Base-by-base conservation (phyloP, 2,113 vertebrate genomes). In the Dicaeum eximium region DNA sequence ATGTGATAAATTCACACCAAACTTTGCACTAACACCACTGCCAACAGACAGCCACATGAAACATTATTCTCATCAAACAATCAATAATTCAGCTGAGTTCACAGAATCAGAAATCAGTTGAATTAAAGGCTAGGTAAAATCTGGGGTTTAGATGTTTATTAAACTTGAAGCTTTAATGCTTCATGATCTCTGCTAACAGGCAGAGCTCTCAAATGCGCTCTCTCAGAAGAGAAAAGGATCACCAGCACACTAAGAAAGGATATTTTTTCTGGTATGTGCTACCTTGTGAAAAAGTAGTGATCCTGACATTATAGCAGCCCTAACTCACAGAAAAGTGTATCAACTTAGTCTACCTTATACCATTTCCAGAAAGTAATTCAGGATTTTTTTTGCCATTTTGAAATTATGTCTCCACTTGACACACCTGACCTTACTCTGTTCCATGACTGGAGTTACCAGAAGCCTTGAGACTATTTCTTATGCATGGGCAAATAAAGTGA, bases 1-100 rank as follows among this genome's bases (percentile, higher is more conserved):
- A 45, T 1, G 3, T 45, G 25, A 66, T 10, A 84, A 84, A 58
- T 24, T 81, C 35, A 73, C 30, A 71, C 1, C 33, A 62, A 73
- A 57, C 27, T 91, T 58, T 30, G 6, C 33, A 62, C 18, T 54
- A 56, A 31, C 0, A 1, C 2, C 3, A 11, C 15, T 6, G 1
- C 27, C 37, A 89, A 50, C 15, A 51, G 31, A 19, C 10, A 75
- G 24, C 6, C 27, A 87, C 31, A 45, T 14, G 25, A 84, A 78
- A 58, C 0, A 1, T n/a, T 60, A 57, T 12, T 79, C 25, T 67
- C 50, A 91, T 27, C 5, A 92, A 81, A 84, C 40, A 19, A 77
- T 13, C 30, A 65, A n/a, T 38, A 60, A 84, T 38, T 48, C 35
- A 48, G 6, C 5, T 45, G 33, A 77, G n/a, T 58, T 83, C 15